A percentile compares a stretch with the other conserved stretches of the same genome.
Evolutionary conservation across 1,140 invertebrate genomes (phyloP).

Genomic region (Drosophila guanche): DNA sequence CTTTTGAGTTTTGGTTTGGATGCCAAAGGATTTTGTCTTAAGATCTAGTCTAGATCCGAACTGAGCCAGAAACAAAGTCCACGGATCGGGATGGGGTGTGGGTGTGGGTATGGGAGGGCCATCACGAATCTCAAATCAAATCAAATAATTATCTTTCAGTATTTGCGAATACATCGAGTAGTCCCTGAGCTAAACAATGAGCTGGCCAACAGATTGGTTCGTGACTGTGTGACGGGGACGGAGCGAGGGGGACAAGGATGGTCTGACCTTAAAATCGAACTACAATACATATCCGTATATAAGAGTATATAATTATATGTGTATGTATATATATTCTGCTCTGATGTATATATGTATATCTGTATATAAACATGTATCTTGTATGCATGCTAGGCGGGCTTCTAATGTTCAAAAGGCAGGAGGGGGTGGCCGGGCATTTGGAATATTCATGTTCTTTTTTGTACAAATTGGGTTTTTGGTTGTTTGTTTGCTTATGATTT

Average conservation of each 20-base stretch:
- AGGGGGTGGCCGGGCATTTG: conserved; percentile 26
- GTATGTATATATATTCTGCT: conserved; percentile 15
- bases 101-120: no score
- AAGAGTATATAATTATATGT: conserved; percentile 19
- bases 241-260: not conserved
- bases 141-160: conserved; percentile 8
- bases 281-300: conserved; percentile 30
- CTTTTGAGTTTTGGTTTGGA: conserved; percentile 4
- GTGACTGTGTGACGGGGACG: not conserved
- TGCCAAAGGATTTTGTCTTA: not conserved
- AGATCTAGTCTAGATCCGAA: conserved; percentile 5
- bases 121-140: conserved; percentile 23
- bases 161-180: conserved; percentile 43
- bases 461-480: conserved; percentile 19
- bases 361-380: conserved; percentile 38
- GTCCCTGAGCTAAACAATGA: conserved; percentile 40
- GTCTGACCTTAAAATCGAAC: not conserved
- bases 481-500: conserved; percentile 16
- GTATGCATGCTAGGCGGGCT: conserved; percentile 55
- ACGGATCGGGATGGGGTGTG: not conserved
- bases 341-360: conserved; percentile 26
- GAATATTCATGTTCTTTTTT: conserved; percentile 25
- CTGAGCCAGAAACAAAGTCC: conserved; percentile 16
- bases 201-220: conserved; percentile 10
- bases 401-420: conserved; percentile 44